phyloP scores from a whole-genome alignment of 2,797 vertebrate species.

The Anas flavirostris region DNA sequence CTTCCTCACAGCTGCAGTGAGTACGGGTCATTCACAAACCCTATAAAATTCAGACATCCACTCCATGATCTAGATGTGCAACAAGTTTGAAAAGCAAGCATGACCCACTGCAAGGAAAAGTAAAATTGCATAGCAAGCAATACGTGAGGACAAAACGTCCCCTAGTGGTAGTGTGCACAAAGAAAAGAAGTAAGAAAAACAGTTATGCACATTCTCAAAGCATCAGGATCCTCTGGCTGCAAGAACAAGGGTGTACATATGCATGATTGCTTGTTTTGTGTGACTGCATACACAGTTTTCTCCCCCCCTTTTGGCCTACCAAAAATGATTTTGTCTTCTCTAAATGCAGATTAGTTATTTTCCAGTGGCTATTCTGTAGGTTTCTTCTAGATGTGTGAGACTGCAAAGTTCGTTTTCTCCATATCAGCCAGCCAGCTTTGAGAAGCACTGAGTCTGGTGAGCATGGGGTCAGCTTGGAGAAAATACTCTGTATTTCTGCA shows the following conservation, averaged over 20 bases:
- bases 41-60: neutral
- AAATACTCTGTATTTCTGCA: neutral
- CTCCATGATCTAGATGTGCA: neutral
- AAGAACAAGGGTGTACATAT: rapidly evolving
- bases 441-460: neutral
- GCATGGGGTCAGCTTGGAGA: neutral
- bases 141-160: slow-evolving; percentile 47
- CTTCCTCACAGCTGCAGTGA: neutral
- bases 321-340: neutral
- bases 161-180: slow-evolving; percentile 13
- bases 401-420: neutral
- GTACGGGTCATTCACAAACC: neutral
- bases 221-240: neutral
- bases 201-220: rapidly evolving
- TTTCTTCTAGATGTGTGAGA: neutral
- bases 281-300: neutral
- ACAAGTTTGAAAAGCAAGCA: neutral
- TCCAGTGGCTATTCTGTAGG: neutral
- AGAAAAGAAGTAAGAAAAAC: neutral
- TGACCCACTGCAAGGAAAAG: neutral
- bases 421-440: neutral
- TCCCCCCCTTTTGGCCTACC: neutral
- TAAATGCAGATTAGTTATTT: neutral
- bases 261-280: neutral
- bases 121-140: neutral